Evolutionary conservation across 2,113 vertebrate species (phyloP).

Genomic region (Pseudolaguvia tuberculata): DNA sequence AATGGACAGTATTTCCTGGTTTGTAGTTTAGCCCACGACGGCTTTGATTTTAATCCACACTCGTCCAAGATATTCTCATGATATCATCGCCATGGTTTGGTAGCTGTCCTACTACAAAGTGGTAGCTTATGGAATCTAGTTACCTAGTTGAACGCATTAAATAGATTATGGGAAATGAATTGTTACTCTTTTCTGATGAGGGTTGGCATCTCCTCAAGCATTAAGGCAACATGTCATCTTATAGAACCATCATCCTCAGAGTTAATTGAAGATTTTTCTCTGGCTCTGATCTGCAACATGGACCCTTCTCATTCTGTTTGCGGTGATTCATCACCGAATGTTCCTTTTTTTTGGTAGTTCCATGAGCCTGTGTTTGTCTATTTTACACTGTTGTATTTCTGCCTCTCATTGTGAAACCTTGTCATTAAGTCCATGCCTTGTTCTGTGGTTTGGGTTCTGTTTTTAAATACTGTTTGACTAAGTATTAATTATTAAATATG

Average conservation of each 20-base stretch:
- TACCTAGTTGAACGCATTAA: not conserved
- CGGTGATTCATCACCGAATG: no score
- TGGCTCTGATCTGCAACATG: no score
- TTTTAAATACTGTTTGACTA: not conserved
- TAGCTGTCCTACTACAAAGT: not conserved
- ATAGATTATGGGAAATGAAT: not conserved
- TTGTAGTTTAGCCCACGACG: not conserved
- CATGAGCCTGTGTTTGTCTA: not conserved
- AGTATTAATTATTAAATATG: not conserved
- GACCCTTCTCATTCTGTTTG: no score
- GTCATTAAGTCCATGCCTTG: not conserved
- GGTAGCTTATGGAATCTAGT: conserved; percentile 10
- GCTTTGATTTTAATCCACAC: not conserved
- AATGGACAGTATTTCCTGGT: conserved; percentile 53
- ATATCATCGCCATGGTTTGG: not conserved
- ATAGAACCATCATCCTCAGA: no score
- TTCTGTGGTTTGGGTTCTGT: not conserved
- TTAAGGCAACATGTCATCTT: no score
- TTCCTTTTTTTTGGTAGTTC: not conserved
- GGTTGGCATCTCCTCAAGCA: not conserved
- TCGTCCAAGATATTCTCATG: not conserved
- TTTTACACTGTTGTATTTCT: not conserved
- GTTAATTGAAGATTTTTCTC: no score
- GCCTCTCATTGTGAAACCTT: not conserved
- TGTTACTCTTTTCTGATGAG: not conserved